Conservation (phyloP, 2,113 vertebrate species). For the Ptilonorhynchus violaceus region DNA sequence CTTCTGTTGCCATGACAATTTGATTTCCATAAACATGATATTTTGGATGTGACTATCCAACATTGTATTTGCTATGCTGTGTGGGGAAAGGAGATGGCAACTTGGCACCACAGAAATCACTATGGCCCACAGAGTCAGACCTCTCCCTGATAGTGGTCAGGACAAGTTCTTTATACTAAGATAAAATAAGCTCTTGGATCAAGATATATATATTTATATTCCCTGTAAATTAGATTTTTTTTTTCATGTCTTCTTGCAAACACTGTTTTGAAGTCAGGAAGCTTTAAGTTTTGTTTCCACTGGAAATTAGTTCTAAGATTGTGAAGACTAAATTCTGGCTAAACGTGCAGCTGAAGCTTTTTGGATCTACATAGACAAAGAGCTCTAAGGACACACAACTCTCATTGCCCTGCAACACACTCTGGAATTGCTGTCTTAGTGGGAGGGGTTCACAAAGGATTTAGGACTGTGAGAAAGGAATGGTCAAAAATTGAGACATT, state of each 20-base stretch:
- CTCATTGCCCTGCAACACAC: background rate
- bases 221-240: background rate
- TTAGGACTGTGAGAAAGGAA: background rate
- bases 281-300: background rate
- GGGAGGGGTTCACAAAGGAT: background rate
- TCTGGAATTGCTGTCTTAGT: background rate
- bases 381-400: background rate
- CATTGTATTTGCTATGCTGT: constrained; percentile 7
- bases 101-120: constrained; percentile 1
- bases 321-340: background rate
- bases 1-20: constrained; percentile 77
- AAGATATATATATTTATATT: background rate
- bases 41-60: constrained; percentile 40
- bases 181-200: background rate
- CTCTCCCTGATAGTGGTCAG: background rate
- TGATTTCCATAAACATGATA: constrained; percentile 77
- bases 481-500: background rate
- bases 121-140: background rate
- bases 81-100: background rate
- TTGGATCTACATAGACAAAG: background rate
- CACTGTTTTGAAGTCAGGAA: background rate
- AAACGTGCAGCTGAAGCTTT: background rate
- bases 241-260: background rate
- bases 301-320: constrained; percentile 4
- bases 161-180: background rate